Base-by-base conservation (phyloP, 2,888 invertebrate species). In the Myopa testacea region DNA sequence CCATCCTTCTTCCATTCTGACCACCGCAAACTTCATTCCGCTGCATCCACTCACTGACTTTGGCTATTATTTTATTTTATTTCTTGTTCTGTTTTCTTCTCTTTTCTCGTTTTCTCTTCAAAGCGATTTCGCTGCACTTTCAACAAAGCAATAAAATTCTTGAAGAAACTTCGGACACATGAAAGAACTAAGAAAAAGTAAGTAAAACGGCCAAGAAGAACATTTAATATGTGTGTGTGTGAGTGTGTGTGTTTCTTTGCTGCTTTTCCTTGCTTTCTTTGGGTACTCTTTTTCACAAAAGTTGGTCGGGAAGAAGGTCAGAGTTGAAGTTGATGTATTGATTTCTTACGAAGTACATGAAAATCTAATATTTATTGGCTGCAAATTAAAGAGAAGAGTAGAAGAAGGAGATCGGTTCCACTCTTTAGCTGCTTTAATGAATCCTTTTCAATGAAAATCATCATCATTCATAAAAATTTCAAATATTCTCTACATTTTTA, bases 41-140 rank as follows among this genome's bases (percentile, higher is more conserved):
- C 26, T 26, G 14, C 50, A 50, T 50, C 55, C 55, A 55, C 14
- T n/a, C 55, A 55, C 55, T 55, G 45, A 14, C 62, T 19, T 26
- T n/a, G 10, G 70, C 52, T 65, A 55, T 19, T 63, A 45, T 71
- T 79, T 76, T 78, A 10, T 63, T 69, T 76, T 58, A 75, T 34
- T 76, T 60, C 26, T 50, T 26, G 4, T 69, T 60, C 19, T 55
- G 37, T 34, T 76, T 68, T 67, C 60, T 45, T 6, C 45, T 3
- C 1, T 45, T 45, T 10, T 45, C 7, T 10, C 10, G 7, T 6
- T 45, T 45, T 45, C 3, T 45, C 7, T 67, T 26, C 50, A 19
- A 16, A 55, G 60, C 72, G 72, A 38, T 62, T 10, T 62, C 4
- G 19, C 45, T 38, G 62, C 62, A 45, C 50, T 63, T 63, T 34